These are phyloP conservation scores for Conus betulinus DNA, from an alignment of 1,140 invertebrate species.

Conservation along the genomic window DNA sequence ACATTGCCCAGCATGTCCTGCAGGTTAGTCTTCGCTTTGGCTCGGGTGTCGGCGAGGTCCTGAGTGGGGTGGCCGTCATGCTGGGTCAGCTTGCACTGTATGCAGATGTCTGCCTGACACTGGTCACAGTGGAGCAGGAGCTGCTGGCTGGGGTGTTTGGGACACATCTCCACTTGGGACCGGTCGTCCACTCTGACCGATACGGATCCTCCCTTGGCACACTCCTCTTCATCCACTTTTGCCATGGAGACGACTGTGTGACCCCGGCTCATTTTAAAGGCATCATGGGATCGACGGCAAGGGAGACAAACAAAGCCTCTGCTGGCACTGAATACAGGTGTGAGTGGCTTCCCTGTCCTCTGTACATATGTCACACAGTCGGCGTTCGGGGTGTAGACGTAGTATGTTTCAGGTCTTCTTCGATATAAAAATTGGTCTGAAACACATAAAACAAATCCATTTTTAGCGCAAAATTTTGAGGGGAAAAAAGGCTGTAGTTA, in stretches of 20 bases:
- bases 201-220: neutral
- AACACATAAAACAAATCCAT: neutral
- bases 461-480: neutral
- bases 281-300: conserved; percentile 6
- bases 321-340: conserved; percentile 10
- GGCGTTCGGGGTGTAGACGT: neutral
- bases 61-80: conserved; percentile 19
- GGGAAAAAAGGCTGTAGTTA: no score
- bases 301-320: conserved; percentile 3
- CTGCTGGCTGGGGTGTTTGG: neutral
- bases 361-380: conserved; percentile 6
- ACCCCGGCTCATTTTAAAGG: neutral
- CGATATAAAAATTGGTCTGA: conserved; percentile 23
- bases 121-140: neutral
- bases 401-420: neutral
- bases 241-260: neutral
- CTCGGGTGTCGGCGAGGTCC: conserved; percentile 7
- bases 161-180: conserved; percentile 7
- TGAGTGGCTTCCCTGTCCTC: conserved; percentile 18
- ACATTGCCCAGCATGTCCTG: neutral
- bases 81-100: conserved; percentile 25
- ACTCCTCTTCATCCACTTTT: neutral
- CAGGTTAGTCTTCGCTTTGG: neutral
- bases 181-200: no score
- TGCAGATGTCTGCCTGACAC: conserved; percentile 9